Evolutionary conservation across 2,113 vertebrate genomes (phyloP).

Genomic region (Ictalurus furcatus): DNA sequence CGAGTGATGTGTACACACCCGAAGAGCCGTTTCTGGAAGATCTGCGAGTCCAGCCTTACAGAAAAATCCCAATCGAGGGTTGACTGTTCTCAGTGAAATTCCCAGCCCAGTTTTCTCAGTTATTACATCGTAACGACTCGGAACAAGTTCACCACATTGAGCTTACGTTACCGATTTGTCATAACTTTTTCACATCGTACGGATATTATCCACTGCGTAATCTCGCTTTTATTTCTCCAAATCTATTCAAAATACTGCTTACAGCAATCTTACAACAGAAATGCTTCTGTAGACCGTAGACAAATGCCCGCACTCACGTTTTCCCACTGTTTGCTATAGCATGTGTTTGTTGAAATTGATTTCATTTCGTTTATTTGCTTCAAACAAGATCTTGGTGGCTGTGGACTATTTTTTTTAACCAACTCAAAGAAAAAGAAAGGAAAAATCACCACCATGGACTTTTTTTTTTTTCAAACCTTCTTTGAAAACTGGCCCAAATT

Average conservation of each 20-base stretch:
- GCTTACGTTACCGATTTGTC: not conserved
- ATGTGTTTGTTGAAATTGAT: not conserved
- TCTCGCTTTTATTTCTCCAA: not conserved
- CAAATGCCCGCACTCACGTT: not conserved
- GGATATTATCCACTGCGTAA: not conserved
- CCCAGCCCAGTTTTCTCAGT: not conserved
- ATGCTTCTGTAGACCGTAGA: not conserved
- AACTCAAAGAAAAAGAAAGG: no score
- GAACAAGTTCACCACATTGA: not conserved
- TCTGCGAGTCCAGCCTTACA: slow-evolving; percentile 2
- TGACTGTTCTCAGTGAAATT: not conserved
- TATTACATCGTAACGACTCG: not conserved
- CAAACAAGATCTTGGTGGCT: not conserved
- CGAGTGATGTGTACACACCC: not conserved
- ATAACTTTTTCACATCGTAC: not conserved
- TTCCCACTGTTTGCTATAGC: not conserved
- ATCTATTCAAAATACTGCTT: not conserved
- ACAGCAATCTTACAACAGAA: not conserved
- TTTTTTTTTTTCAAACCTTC: not conserved
- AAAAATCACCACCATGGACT: no score
- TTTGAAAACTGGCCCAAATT: not conserved
- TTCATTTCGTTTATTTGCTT: not conserved
- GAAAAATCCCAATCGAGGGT: not conserved
- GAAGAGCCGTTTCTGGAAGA: not conserved
- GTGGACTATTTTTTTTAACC: no score